These are phyloP conservation scores for Anthopleura xanthogrammica DNA, from an alignment of 92 coral and sea anemone species.

Conservation along the genomic window DNA sequence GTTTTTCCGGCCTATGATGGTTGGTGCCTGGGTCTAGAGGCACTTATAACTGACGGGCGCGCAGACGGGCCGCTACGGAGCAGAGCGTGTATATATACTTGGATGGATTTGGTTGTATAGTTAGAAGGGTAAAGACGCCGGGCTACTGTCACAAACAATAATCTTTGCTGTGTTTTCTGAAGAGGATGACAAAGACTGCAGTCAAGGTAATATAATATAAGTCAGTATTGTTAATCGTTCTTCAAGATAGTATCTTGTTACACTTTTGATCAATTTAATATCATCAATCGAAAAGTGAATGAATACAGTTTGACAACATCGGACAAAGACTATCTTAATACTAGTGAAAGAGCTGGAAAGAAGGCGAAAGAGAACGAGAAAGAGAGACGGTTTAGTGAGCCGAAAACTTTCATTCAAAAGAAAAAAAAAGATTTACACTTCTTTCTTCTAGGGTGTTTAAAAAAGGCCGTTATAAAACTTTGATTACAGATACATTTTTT, in stretches of 20 bases:
- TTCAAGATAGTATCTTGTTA: not conserved
- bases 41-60: constrained; percentile 6
- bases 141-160: not conserved
- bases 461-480: no score
- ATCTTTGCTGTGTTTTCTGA: not conserved
- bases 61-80: not conserved
- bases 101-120: not conserved
- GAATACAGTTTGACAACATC: not conserved
- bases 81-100: not conserved
- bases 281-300: not conserved
- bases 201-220: not conserved
- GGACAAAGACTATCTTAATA: not conserved
- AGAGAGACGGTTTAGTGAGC: no score
- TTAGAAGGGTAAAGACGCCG: not conserved
- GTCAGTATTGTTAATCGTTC: not conserved
- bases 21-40: not conserved
- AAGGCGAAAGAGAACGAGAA: no score
- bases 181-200: not conserved
- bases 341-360: no score
- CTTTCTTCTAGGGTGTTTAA: no score
- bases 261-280: not conserved
- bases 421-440: no score
- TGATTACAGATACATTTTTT: no score
- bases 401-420: no score
- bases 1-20: constrained; percentile 3